phyloP scores from a whole-genome alignment of 2,113 vertebrate genomes.

The Bettongia penicillata region DNA sequence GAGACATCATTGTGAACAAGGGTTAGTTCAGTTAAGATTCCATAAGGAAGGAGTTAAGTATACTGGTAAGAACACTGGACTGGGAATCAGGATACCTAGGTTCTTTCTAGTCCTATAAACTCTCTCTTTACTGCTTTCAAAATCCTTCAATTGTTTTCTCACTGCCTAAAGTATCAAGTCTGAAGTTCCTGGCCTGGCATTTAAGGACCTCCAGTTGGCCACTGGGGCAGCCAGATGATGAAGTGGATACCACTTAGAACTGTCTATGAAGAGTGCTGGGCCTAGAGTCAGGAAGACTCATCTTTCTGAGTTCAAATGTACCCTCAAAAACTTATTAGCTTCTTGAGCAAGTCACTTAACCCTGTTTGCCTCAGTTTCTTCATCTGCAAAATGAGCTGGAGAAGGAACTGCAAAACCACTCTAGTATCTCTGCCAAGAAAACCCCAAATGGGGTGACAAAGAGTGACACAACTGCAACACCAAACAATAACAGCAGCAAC shows the following conservation, averaged over 20 bases:
- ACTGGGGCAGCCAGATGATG: too few relatives aligned
- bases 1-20: neutral
- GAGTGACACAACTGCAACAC: neutral
- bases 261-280: too few relatives aligned
- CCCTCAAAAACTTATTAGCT: neutral
- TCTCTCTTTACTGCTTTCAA: neutral
- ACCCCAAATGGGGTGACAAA: neutral
- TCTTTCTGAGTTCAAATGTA: too few relatives aligned
- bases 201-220: neutral
- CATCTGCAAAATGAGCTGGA: neutral
- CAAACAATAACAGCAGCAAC: too few relatives aligned
- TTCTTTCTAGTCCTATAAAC: neutral
- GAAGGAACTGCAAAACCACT: neutral
- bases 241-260: too few relatives aligned
- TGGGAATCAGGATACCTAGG: neutral
- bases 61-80: neutral
- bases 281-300: too few relatives aligned
- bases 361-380: neutral
- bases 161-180: neutral
- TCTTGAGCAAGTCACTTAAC: neutral
- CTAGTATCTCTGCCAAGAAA: neutral
- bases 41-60: neutral
- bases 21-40: too few relatives aligned
- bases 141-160: neutral
- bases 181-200: neutral